Percentiles rank a stretch among this genome's conserved stretches.
phyloP scores from a whole-genome alignment of 2,888 invertebrate genomes.

The Spilosoma lubricipeda region DNA sequence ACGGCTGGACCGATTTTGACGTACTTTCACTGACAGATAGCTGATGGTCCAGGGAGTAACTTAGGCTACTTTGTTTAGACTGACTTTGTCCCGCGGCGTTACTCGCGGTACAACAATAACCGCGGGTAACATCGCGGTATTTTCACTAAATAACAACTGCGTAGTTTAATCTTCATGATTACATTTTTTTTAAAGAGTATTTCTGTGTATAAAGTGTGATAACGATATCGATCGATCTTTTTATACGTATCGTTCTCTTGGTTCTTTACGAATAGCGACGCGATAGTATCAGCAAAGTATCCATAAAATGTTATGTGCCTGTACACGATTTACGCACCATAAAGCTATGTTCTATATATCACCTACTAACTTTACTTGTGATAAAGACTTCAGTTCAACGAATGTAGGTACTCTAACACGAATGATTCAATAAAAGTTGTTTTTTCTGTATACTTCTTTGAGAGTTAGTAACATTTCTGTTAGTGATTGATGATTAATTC shows the following conservation, averaged over 20 bases:
- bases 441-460: neutral
- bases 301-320: constrained; percentile 8
- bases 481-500: neutral
- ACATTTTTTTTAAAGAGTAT: neutral
- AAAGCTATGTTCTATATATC: constrained; percentile 3
- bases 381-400: constrained; percentile 2
- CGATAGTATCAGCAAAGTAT: constrained; percentile 7
- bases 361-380: constrained; percentile 1
- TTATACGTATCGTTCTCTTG: constrained; percentile 1
- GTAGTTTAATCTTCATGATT: neutral
- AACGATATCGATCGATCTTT: neutral
- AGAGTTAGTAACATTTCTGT: neutral
- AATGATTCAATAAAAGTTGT: neutral
- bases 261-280: constrained; percentile 7
- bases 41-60: too few species aligned
- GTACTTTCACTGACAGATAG: too few species aligned
- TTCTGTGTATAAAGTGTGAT: neutral
- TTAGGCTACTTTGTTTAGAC: too few species aligned
- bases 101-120: too few species aligned
- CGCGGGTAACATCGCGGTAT: too few species aligned
- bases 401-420: neutral
- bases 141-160: too few species aligned
- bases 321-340: neutral
- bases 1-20: too few species aligned
- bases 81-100: too few species aligned